Base-by-base conservation (phyloP, 2,797 vertebrate species). In the Brachyrhaphis roseni region DNA sequence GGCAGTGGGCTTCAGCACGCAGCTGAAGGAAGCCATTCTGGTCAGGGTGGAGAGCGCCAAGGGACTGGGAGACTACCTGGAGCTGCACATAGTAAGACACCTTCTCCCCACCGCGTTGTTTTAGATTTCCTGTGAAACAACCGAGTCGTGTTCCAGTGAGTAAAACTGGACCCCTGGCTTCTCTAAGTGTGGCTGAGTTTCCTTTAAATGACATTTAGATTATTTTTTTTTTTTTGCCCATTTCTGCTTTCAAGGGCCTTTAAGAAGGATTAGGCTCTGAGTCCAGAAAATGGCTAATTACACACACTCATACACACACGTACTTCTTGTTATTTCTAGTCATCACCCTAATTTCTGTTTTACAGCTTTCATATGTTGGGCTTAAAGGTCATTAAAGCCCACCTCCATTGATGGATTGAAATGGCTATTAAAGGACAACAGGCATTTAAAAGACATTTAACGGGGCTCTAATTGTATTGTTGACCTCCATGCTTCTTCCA, bases 1-100 rank as follows among this genome's bases (percentile, higher is more conserved):
- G 95, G 98, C 98, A 36, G 97, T 99, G 94, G 98, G 98, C 93
- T 98, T 98, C 95, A 99, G 97, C 95, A 97, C 97, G 1, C 97
- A 97, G 92, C 97, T 97, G 92, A 97, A 97, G 88, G 97, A 97
- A 36, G 97, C 98, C 0, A 93, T 98, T 73, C 95, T 99, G 93
- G 97, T 99, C 88, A 96, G 97, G 51, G 98, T 99, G 92, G 98
- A 99, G 95, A 99, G 97, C 7, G 97, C 97, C 84, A 97, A 97
- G 1, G 97, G 97, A 93, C 96, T 98, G 13, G 97, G 97, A 53
- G 98, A 98, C 94, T 98, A 97, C 88, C 94, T 98, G 91, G 96
- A 98, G 93, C 96, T 98, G 82, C 97, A 98, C 94, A 97, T 98
- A 92, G 97, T 98, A 97, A 98, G 97, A 81, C 5, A 1, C 13